These are phyloP conservation scores for Spea bombifrons DNA, from an alignment of 2,113 vertebrate species.

Conservation along the genomic window DNA sequence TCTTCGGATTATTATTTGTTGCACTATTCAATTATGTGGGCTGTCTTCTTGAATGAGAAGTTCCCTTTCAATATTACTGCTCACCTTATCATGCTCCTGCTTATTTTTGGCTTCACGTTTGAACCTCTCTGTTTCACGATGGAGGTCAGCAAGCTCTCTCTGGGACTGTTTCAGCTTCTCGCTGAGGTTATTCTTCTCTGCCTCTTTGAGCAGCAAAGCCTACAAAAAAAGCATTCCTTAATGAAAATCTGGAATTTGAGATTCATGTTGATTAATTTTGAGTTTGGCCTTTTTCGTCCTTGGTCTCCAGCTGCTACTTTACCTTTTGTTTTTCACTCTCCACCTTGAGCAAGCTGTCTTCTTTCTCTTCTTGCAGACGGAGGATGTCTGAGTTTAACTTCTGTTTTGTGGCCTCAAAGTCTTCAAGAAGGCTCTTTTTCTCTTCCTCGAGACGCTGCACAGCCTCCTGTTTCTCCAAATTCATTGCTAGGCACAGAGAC, in stretches of 20 bases:
- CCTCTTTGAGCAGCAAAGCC: conserved; percentile 72
- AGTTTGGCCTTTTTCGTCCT: too few relatives aligned
- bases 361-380: conserved; percentile 62
- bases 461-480: conserved; percentile 56
- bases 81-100: conserved; percentile 74
- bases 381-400: conserved; percentile 67
- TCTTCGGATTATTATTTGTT: too few relatives aligned
- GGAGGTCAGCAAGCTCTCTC: conserved; percentile 57
- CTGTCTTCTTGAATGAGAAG: too few relatives aligned
- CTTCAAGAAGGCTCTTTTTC: conserved; percentile 58
- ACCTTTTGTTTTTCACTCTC: conserved; percentile 69
- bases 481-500: conserved; percentile 53
- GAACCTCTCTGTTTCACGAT: conserved; percentile 60
- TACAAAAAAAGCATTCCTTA: conserved; percentile 48
- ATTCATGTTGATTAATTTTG: too few relatives aligned
- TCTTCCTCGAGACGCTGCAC: conserved; percentile 60
- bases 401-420: conserved; percentile 59
- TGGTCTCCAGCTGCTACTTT: background rate
- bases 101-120: conserved; percentile 61
- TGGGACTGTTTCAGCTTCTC: conserved; percentile 62
- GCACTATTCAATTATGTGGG: too few relatives aligned
- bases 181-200: conserved; percentile 61
- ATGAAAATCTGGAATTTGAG: background rate
- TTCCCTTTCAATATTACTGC: background rate
- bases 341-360: conserved; percentile 65